phyloP scores from a whole-genome alignment of 2,888 invertebrate genomes.

The Heliothis peltigera region DNA sequence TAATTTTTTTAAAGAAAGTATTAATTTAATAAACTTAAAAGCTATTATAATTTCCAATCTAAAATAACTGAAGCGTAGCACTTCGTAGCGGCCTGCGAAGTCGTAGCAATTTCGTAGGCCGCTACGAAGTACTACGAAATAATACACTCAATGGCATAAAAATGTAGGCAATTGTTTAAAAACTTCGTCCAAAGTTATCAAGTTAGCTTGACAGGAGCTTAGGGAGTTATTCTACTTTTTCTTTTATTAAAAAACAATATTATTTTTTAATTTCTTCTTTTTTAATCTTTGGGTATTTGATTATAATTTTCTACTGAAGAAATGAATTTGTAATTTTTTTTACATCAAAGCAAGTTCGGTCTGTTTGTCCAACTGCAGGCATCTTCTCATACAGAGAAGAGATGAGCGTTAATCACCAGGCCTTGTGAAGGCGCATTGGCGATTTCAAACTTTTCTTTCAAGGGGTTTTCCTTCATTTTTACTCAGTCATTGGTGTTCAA shows the following conservation, averaged over 20 bases:
- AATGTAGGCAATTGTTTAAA: conserved; percentile 18
- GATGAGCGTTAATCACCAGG: too few relatives aligned
- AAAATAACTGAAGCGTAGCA: not conserved
- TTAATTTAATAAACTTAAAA: conserved; percentile 1
- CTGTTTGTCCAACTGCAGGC: too few relatives aligned
- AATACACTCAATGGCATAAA: conserved; percentile 6
- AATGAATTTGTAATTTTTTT: too few relatives aligned
- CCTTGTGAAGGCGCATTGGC: too few relatives aligned
- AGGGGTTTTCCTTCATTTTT: too few relatives aligned
- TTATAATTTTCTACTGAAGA: not conserved
- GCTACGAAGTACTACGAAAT: conserved; percentile 33
- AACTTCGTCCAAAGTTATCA: conserved; percentile 26
- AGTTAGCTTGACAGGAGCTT: conserved; percentile 34
- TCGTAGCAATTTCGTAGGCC: conserved; percentile 34
- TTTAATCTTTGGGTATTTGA: conserved; percentile 25
- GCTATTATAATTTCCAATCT: too few relatives aligned
- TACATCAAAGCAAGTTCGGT: too few relatives aligned
- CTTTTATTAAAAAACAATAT: conserved; percentile 39
- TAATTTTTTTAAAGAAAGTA: conserved; percentile 3
- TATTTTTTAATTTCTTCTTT: conserved; percentile 17
- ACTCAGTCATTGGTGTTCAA: too few relatives aligned
- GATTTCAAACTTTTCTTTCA: too few relatives aligned
- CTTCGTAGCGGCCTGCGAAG: conserved; percentile 5
- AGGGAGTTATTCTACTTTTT: conserved; percentile 26
- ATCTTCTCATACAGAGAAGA: too few relatives aligned